phyloP scores from a whole-genome alignment of 2,797 vertebrate genomes.

The Hippoglossus hippoglossus region DNA sequence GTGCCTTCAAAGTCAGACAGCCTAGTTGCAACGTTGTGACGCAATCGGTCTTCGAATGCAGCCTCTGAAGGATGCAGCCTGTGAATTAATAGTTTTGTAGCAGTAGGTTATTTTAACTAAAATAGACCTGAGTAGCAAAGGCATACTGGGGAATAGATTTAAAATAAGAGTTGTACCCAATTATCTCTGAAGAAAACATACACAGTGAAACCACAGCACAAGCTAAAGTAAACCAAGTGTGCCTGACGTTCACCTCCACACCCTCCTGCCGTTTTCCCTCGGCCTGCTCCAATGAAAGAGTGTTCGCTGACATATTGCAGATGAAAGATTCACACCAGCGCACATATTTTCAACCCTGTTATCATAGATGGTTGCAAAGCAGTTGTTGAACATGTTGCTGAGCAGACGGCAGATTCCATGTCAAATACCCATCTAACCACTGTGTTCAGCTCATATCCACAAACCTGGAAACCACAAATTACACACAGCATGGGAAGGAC shows the following conservation, averaged over 20 bases:
- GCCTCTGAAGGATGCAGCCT: too few relatives aligned
- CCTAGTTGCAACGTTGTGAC: too few relatives aligned
- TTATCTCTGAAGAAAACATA: constrained; percentile 42
- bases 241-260: constrained; percentile 21
- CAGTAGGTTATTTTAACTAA: too few relatives aligned
- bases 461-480: constrained; percentile 70
- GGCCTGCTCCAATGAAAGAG: constrained; percentile 65
- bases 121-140: too few relatives aligned
- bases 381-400: constrained; percentile 54
- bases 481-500: constrained; percentile 44
- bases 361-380: constrained; percentile 58
- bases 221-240: constrained; percentile 41
- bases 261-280: constrained; percentile 47
- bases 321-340: constrained; percentile 67
- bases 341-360: constrained; percentile 73
- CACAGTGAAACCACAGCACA: constrained; percentile 46
- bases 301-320: constrained; percentile 68
- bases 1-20: too few relatives aligned
- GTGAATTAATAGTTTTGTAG: too few relatives aligned
- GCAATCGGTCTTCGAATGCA: too few relatives aligned
- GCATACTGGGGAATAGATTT: not conserved
- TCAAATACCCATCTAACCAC: constrained; percentile 71
- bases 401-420: constrained; percentile 67
- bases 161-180: constrained; percentile 2
- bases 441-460: constrained; percentile 60